Conservation (phyloP, 2,113 vertebrate species). For the Lichenostomus cassidix region DNA sequence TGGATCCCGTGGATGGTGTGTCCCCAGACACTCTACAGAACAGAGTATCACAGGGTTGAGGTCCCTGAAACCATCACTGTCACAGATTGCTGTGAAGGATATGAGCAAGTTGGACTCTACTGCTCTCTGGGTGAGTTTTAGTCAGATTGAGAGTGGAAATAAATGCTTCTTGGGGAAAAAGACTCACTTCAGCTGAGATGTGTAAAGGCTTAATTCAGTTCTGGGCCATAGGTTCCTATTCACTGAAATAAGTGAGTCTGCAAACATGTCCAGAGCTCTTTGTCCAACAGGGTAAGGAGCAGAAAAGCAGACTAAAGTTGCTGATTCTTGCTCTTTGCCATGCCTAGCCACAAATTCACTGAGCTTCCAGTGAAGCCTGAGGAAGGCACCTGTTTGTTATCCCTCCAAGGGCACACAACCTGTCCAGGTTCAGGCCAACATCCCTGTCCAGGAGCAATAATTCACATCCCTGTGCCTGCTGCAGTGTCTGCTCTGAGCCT, state of each 20-base stretch:
- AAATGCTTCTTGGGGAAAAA: not conserved
- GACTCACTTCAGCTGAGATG: not conserved
- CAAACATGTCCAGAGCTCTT: not conserved
- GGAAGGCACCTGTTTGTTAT: not conserved
- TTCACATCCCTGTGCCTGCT: not conserved
- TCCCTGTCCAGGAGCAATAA: not conserved
- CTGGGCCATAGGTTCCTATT: not conserved
- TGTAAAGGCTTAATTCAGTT: not conserved
- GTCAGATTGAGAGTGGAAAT: not conserved
- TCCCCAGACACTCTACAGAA: conserved; percentile 70
- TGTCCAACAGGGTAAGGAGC: not conserved
- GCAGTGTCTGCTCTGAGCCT: not conserved
- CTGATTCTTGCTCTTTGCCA: not conserved
- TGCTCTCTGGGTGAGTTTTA: conserved; percentile 82
- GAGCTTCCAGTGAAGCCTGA: not conserved
- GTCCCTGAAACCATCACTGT: conserved; percentile 66
- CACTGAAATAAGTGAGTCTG: not conserved
- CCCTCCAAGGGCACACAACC: not conserved
- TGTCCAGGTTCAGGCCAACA: not conserved
- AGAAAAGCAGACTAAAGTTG: not conserved
- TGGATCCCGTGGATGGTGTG: conserved; percentile 86
- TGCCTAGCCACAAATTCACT: not conserved
- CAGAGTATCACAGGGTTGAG: conserved; percentile 44
- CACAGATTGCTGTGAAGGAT: conserved; percentile 83
- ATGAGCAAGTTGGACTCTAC: conserved; percentile 83